These are phyloP conservation scores for Eupeodes latifasciatus DNA, from an alignment of 2,888 invertebrate genomes.

Conservation along the genomic window DNA sequence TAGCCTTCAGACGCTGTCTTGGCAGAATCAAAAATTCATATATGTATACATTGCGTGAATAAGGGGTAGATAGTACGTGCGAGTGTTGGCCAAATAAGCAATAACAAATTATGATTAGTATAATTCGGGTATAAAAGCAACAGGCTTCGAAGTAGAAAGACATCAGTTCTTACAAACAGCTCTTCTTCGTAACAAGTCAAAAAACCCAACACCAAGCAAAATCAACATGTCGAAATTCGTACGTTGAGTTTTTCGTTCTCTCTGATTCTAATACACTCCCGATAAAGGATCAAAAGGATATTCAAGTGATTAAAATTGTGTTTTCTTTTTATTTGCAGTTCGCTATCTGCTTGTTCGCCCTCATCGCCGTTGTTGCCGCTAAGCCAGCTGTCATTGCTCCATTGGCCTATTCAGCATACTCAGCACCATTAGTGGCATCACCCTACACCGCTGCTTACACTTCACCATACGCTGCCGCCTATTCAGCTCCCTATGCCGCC, in stretches of 20 bases:
- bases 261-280: neutral
- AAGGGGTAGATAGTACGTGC: constrained; percentile 13
- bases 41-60: constrained; percentile 17
- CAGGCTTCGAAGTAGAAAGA: constrained; percentile 28
- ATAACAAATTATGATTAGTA: constrained; percentile 35
- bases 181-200: constrained; percentile 57
- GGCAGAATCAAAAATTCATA: constrained; percentile 50
- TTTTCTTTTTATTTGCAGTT: constrained; percentile 77
- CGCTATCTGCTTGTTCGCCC: constrained; percentile 83
- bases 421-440: constrained; percentile 79
- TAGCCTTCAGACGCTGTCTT: constrained; percentile 50
- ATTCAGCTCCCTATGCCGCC: constrained; percentile 78
- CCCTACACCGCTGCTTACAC: constrained; percentile 73
- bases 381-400: constrained; percentile 82
- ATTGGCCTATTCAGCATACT: constrained; percentile 81
- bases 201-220: constrained; percentile 29
- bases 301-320: neutral
- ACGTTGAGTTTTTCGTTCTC: constrained; percentile 18
- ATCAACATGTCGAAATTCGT: constrained; percentile 76
- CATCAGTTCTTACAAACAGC: constrained; percentile 66
- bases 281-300: neutral
- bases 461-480: constrained; percentile 79
- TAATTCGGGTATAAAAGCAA: constrained; percentile 70
- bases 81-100: constrained; percentile 40
- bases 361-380: constrained; percentile 83